Conservation (phyloP, 92 coral and sea anemone species). For the Actinostola sp. region DNA sequence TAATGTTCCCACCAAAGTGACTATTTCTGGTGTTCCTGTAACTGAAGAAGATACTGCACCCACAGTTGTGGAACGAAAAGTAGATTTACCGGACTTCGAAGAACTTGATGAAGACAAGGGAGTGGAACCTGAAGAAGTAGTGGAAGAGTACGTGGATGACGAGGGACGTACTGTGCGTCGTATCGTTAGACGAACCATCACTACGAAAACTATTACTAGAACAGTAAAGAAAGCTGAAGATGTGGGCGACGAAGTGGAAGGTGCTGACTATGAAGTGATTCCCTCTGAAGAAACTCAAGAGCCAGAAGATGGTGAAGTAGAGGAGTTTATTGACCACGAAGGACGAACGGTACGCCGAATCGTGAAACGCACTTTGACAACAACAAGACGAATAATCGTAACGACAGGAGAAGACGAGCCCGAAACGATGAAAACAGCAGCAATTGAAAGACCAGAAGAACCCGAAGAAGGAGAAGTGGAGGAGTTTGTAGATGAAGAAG, state of each 20-base stretch:
- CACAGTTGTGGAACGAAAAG: constrained; percentile 1
- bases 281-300: constrained; percentile 8
- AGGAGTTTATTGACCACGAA: constrained; percentile 63
- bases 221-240: constrained; percentile 24
- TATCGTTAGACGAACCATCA: constrained; percentile 33
- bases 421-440: not conserved
- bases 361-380: constrained; percentile 47
- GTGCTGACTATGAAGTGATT: constrained; percentile 21
- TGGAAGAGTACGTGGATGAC: constrained; percentile 55
- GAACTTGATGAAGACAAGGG: constrained; percentile 14
- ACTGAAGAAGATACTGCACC: constrained; percentile 6
- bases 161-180: constrained; percentile 60
- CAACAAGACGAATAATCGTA: not conserved
- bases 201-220: constrained; percentile 26
- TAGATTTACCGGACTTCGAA: constrained; percentile 17
- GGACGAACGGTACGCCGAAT: constrained; percentile 76
- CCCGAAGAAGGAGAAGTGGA: constrained; percentile 41
- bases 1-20: not conserved
- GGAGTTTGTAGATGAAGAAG: constrained; percentile 63
- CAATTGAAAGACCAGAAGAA: constrained; percentile 9
- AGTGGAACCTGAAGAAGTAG: constrained; percentile 19
- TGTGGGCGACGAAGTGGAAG: constrained; percentile 19
- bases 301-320: constrained; percentile 51
- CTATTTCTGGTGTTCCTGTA: constrained; percentile 5
- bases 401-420: constrained; percentile 7